Evolutionary conservation across 1,140 invertebrate genomes (phyloP).

Genomic region (Adelges cooleyi): DNA sequence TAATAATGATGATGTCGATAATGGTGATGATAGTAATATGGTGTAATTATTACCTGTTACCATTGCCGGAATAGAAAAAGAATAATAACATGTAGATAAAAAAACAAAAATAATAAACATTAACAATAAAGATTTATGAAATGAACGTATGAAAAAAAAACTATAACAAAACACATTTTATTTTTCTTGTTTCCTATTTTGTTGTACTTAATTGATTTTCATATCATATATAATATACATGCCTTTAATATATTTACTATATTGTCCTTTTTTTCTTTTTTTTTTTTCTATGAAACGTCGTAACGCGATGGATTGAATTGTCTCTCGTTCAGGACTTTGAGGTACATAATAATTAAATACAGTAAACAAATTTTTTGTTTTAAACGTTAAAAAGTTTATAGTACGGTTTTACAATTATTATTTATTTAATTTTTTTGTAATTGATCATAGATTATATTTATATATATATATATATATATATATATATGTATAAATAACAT

Average conservation of each 20-base stretch:
- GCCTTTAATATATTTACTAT: slow-evolving; percentile 5
- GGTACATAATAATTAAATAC: slow-evolving; percentile 19
- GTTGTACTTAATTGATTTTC: not conserved
- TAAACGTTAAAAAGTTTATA: not conserved
- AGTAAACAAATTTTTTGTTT: too few species aligned
- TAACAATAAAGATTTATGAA: too few species aligned
- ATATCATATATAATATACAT: not conserved
- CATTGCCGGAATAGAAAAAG: not conserved
- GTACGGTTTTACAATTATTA: slow-evolving; percentile 26
- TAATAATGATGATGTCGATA: slow-evolving; percentile 7
- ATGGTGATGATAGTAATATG: not conserved
- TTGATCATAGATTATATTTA: slow-evolving; percentile 19
- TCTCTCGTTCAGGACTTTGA: slow-evolving; percentile 26
- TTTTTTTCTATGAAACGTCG: slow-evolving; percentile 28
- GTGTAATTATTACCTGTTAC: not conserved
- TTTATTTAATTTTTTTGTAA: too few species aligned
- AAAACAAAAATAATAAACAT: too few species aligned
- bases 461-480: too few species aligned
- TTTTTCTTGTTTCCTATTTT: not conserved
- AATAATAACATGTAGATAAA: too few species aligned
- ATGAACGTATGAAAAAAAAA: too few species aligned
- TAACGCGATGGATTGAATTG: slow-evolving; percentile 24
- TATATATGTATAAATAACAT: too few species aligned
- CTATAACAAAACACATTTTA: not conserved
- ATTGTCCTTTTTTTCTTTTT: slow-evolving; percentile 29